phyloP scores from a whole-genome alignment of 2,113 vertebrate species.

The Anoplopoma fimbria region DNA sequence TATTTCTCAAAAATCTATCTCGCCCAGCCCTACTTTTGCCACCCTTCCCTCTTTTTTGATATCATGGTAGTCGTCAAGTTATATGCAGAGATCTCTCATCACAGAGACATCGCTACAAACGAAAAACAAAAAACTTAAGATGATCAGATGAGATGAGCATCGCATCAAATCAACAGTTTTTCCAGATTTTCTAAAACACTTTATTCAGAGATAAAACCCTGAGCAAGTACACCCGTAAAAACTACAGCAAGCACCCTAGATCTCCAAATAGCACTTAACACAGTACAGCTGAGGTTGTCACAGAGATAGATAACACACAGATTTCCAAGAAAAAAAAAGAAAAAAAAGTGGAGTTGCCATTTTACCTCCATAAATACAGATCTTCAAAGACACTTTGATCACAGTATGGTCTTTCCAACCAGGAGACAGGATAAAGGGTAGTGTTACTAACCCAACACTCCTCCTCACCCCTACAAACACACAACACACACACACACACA shows the following conservation, averaged over 20 bases:
- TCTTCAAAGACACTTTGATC: slow-evolving; percentile 76
- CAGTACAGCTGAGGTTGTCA: neutral
- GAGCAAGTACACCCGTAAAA: neutral
- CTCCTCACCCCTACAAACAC: slow-evolving; percentile 2
- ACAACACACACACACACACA: slow-evolving; percentile 32
- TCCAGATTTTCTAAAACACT: neutral
- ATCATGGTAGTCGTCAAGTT: too few species aligned
- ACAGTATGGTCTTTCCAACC: slow-evolving; percentile 38
- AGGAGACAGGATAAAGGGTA: slow-evolving; percentile 58
- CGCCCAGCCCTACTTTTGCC: neutral
- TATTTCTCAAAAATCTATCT: neutral
- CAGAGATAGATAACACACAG: neutral
- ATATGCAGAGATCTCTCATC: neutral
- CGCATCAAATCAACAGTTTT: neutral
- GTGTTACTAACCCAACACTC: slow-evolving; percentile 56
- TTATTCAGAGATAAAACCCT: neutral
- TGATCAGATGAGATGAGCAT: neutral
- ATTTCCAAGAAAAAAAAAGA: neutral
- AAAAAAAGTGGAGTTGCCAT: slow-evolving; percentile 18
- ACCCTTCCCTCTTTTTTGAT: neutral
- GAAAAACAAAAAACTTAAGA: neutral
- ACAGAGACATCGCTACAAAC: neutral
- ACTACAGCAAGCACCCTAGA: neutral
- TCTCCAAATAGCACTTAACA: neutral
- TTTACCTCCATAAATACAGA: slow-evolving; percentile 39